Percentiles rank a stretch among this genome's conserved stretches.
These are phyloP conservation scores for Sicus ferrugineus DNA, from an alignment of 2,888 invertebrate genomes.

Conservation along the genomic window DNA sequence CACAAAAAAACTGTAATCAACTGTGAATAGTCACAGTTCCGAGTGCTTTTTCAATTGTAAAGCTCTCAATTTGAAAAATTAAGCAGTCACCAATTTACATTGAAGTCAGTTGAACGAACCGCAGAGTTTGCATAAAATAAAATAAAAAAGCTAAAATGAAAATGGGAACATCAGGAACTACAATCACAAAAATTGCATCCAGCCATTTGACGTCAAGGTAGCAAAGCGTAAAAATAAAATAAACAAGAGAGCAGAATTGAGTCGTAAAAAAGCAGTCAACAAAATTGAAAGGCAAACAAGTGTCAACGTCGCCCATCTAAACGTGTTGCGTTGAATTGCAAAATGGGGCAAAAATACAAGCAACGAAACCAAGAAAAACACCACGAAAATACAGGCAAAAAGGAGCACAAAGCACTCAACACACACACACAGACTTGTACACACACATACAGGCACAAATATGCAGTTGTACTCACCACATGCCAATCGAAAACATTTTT, in stretches of 20 bases:
- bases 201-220: background rate
- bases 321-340: background rate
- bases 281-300: conserved; percentile 10
- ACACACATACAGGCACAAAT: background rate
- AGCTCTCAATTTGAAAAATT: background rate
- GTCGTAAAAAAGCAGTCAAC: background rate
- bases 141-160: background rate
- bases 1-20: too few species aligned
- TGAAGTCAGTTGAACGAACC: background rate
- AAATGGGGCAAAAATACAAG: background rate
- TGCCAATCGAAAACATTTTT: background rate
- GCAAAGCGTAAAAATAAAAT: background rate
- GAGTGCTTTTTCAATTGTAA: too few species aligned
- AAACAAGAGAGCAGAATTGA: background rate
- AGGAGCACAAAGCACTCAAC: background rate
- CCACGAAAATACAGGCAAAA: background rate
- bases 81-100: background rate
- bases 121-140: background rate
- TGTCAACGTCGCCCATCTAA: conserved; percentile 27
- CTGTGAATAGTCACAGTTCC: too few species aligned
- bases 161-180: background rate
- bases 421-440: conserved; percentile 6
- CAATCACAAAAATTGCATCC: background rate
- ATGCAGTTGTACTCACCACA: background rate
- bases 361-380: background rate